phyloP scores from a whole-genome alignment of 2,113 vertebrate genomes.

The Chrysochloris asiatica region DNA sequence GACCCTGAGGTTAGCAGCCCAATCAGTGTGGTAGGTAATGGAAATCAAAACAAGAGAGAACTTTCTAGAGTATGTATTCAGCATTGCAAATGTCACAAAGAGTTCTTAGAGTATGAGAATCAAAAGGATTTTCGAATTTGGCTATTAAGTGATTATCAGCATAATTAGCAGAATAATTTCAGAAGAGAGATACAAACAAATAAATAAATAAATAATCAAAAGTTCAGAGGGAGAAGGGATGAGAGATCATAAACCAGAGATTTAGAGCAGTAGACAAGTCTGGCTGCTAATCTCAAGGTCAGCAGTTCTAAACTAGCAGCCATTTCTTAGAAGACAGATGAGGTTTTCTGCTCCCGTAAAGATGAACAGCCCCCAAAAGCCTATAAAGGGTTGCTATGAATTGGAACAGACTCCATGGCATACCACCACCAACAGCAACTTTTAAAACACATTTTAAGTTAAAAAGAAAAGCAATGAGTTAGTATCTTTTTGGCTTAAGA shows the following conservation, averaged over 20 bases:
- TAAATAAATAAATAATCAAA: slow-evolving; percentile 9
- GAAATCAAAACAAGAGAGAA: not conserved
- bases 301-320: too few species aligned
- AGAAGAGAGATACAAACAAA: not conserved
- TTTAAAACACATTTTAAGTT: not conserved
- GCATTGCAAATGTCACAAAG: not conserved
- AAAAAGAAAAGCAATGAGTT: not conserved
- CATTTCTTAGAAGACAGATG: too few species aligned
- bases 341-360: too few species aligned
- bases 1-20: too few species aligned
- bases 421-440: too few species aligned
- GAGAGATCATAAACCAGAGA: not conserved
- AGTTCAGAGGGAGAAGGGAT: not conserved
- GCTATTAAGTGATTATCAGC: not conserved
- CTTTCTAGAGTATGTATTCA: not conserved
- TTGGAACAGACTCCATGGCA: too few species aligned
- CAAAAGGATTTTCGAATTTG: not conserved
- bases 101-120: not conserved
- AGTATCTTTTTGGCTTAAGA: not conserved
- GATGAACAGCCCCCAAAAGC: too few species aligned
- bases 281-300: too few species aligned
- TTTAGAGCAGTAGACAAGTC: too few species aligned
- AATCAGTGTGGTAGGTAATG: not conserved
- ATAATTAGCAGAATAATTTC: slow-evolving; percentile 1
- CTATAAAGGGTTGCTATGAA: too few species aligned